Evolutionary conservation across 2,113 vertebrate species (phyloP), one percentile per base, ranked within the genome.

Genomic region (Bufo bufo): DNA sequence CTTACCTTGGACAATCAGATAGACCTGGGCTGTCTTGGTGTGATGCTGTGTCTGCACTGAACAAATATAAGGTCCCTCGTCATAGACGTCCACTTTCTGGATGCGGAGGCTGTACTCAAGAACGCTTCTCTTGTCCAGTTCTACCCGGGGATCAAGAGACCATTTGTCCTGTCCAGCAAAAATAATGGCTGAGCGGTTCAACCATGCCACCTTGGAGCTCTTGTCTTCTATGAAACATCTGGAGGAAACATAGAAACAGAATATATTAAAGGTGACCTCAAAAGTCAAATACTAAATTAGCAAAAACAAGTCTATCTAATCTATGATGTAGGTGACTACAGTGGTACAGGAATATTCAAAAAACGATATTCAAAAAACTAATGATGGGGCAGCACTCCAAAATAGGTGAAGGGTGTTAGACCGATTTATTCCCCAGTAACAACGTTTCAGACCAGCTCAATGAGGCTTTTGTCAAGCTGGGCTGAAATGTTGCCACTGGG

Each of bases 141-240:
- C 98, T 90, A 99, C 98, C 89, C 98, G 95, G 84, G 97, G 98
- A 89, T 99, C 98, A 94, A 99, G 94, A 87, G 98, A 99, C 98
- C 98, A 99, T 92, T 99, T 99, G 94, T 99, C 98, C 82, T 98
- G 96, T 77, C 97, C 97, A 54, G 98, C 98, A 90, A 98, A 99
- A 94, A 99, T 99, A 94, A 99, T 99, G 92, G 98, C 98, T 0
- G 98, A 99, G 92, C 98, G 98, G 94, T 99, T 99, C 94, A 99
- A 95, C 98, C 98, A 99, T 89, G 98, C 98, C 92, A 99, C 98
- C 92, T 97, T 99, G 11, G 98, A 99, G 92, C 97, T 97, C 93
- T 96, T 99, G 92, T 99, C 98, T 93, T 99, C 98, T 94, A 99
- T 97, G 78, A 97, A 97, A 91, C 98, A 99, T 95, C 98, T 99